Conservation (phyloP, 2,797 vertebrate species). For the Eupleurogrammus muticus region DNA sequence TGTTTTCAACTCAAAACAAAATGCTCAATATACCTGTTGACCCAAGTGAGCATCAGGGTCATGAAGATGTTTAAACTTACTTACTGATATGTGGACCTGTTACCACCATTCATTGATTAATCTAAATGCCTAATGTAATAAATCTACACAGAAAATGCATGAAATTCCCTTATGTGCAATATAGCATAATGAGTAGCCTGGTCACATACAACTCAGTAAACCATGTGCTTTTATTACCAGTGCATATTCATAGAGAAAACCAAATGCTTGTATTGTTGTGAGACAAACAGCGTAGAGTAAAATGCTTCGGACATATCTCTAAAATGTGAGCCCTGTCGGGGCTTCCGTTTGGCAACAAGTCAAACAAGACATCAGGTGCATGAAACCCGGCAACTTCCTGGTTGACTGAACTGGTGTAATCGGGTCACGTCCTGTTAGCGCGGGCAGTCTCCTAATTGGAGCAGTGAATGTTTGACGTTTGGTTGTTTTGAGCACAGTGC, state of each 20-base stretch:
- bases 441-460: background rate
- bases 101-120: background rate
- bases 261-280: slow-evolving; percentile 53
- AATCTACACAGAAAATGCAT: background rate
- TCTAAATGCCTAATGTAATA: background rate
- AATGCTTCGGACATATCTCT: slow-evolving; percentile 57
- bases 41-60: background rate
- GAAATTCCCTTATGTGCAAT: background rate
- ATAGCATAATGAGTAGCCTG: background rate
- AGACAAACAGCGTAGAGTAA: slow-evolving; percentile 52
- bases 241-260: slow-evolving; percentile 84
- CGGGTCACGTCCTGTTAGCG: slow-evolving; percentile 8
- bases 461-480: slow-evolving; percentile 2
- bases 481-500: slow-evolving; percentile 38
- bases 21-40: background rate
- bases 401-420: slow-evolving; percentile 5
- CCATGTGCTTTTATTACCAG: slow-evolving; percentile 89
- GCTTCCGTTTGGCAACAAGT: slow-evolving; percentile 69
- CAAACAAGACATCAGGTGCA: slow-evolving; percentile 50
- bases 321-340: slow-evolving; percentile 51
- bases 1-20: background rate
- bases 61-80: background rate
- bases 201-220: slow-evolving; percentile 67
- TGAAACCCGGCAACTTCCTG: slow-evolving; percentile 42
- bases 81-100: background rate